Conservation (phyloP, 2,113 vertebrate species). For the Cyprinodon tularosa region DNA sequence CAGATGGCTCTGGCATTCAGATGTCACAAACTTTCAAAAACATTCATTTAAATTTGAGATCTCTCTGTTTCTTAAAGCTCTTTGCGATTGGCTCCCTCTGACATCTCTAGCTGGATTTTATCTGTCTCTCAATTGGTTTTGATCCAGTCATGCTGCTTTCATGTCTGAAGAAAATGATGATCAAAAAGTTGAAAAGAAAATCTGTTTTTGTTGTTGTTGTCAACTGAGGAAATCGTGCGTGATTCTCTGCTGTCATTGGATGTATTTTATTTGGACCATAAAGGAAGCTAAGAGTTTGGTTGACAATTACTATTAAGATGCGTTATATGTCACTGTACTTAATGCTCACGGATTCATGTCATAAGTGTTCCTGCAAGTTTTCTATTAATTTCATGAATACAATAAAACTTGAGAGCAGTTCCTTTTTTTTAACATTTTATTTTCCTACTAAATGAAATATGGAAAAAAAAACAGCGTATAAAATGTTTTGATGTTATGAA, state of each 20-base stretch:
- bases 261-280: constrained; percentile 10
- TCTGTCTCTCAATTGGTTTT: constrained; percentile 50
- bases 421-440: too few species aligned
- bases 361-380: too few species aligned
- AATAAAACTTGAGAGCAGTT: too few species aligned
- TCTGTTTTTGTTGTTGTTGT: constrained; percentile 28
- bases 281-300: constrained; percentile 3
- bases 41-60: constrained; percentile 37
- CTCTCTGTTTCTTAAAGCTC: constrained; percentile 35
- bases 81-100: constrained; percentile 35
- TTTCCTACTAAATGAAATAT: too few species aligned
- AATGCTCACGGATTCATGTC: too few species aligned
- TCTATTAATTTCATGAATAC: too few species aligned
- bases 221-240: constrained; percentile 17
- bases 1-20: constrained; percentile 36
- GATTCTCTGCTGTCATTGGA: constrained; percentile 11
- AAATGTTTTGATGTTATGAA: too few species aligned
- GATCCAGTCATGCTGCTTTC: constrained; percentile 51
- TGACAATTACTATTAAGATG: not conserved
- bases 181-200: constrained; percentile 57
- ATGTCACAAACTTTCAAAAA: constrained; percentile 43
- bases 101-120: constrained; percentile 55
- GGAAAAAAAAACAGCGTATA: too few species aligned
- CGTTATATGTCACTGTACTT: too few species aligned
- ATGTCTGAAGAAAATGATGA: constrained; percentile 45